Evolutionary conservation across 1,140 invertebrate species (phyloP).

Genomic region (Globodera ellingtonae): DNA sequence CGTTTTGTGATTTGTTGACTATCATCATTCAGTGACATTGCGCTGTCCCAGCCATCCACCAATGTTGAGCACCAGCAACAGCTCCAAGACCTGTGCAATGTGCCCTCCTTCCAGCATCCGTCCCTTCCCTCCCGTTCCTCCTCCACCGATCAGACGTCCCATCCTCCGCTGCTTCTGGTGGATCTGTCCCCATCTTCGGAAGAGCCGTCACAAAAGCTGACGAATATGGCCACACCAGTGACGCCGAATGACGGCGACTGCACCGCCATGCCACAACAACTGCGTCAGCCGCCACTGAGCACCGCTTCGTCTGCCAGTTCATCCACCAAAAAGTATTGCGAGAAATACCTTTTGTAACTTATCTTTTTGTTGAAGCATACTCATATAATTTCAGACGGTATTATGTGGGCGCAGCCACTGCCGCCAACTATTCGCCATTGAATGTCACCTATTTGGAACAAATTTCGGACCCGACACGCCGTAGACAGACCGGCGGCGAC

Average conservation of each 20-base stretch:
- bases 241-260: background rate
- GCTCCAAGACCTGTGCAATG: background rate
- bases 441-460: slow-evolving; percentile 13
- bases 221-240: background rate
- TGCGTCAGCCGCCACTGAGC: slow-evolving; percentile 2
- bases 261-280: background rate
- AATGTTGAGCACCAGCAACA: background rate
- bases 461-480: slow-evolving; percentile 6
- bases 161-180: background rate
- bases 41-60: background rate
- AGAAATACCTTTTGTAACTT: background rate
- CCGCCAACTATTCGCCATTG: background rate
- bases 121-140: slow-evolving; percentile 20
- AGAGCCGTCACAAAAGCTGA: background rate
- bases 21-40: background rate
- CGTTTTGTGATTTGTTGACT: no score
- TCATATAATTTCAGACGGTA: background rate
- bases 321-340: slow-evolving; percentile 23
- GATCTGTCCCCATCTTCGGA: slow-evolving; percentile 19
- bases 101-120: background rate
- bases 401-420: background rate
- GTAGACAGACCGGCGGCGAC: slow-evolving; percentile 5
- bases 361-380: background rate
- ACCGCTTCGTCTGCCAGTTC: slow-evolving; percentile 6
- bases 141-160: slow-evolving; percentile 22